Conservation (phyloP, 2,113 vertebrate genomes). For the Carlito syrichta region DNA sequence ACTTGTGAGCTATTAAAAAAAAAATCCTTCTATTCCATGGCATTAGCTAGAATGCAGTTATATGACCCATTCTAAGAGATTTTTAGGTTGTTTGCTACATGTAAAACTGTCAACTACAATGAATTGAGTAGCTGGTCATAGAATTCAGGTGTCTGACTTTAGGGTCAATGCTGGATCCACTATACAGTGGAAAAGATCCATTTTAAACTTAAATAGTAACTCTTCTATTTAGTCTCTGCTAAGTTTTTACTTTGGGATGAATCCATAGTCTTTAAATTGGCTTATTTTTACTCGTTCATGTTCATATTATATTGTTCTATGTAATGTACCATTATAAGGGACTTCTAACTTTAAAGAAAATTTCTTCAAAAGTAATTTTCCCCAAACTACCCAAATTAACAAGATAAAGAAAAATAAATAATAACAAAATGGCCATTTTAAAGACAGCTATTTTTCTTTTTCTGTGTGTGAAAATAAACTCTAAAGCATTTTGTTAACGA, state of each 20-base stretch:
- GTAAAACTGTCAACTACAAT: neutral
- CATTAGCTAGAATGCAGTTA: too few species aligned
- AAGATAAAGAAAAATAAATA: neutral
- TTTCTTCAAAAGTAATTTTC: constrained; percentile 3
- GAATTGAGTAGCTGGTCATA: neutral
- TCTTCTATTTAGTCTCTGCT: neutral
- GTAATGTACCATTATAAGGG: neutral
- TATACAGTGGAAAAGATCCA: neutral
- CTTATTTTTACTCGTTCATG: constrained; percentile 7
- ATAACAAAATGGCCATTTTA: neutral
- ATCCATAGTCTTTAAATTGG: neutral
- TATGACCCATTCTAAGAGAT: too few species aligned
- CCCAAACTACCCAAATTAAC: neutral
- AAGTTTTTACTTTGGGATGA: neutral
- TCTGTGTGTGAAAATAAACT: neutral
- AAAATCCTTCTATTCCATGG: too few species aligned
- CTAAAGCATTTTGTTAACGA: constrained; percentile 3
- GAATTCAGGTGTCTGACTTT: neutral
- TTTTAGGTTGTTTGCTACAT: neutral
- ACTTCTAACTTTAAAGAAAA: neutral
- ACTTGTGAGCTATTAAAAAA: neutral
- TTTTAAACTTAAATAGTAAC: neutral
- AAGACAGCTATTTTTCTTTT: neutral
- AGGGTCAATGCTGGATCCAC: neutral
- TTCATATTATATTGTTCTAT: neutral